Conservation (phyloP, 2,888 invertebrate genomes). For the Andrena chrysosceles region DNA sequence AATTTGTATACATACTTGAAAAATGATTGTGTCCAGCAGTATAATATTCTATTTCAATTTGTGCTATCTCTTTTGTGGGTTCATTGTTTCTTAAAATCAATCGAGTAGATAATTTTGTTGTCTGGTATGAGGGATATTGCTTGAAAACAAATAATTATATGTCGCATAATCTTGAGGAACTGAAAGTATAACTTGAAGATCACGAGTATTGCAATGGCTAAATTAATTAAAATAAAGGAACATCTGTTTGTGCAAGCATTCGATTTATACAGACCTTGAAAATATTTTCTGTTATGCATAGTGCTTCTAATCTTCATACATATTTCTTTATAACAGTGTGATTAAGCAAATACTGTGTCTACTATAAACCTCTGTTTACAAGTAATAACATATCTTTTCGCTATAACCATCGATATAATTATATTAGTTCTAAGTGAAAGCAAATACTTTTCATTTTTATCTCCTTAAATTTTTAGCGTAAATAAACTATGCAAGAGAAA, state of each 20-base stretch:
- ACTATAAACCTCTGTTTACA: slow-evolving; percentile 66
- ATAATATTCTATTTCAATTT: slow-evolving; percentile 52
- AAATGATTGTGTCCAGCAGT: slow-evolving; percentile 62
- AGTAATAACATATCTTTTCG: slow-evolving; percentile 61
- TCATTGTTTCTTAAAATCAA: slow-evolving; percentile 46
- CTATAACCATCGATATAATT: slow-evolving; percentile 60
- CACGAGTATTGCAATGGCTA: neutral
- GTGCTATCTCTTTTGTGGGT: slow-evolving; percentile 47
- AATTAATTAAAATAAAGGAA: slow-evolving; percentile 24
- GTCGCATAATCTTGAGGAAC: neutral
- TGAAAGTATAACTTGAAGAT: neutral
- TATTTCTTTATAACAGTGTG: slow-evolving; percentile 60
- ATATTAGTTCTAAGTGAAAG: slow-evolving; percentile 48
- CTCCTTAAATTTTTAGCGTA: slow-evolving; percentile 16
- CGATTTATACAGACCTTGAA: slow-evolving; percentile 37
- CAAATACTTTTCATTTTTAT: slow-evolving; percentile 37
- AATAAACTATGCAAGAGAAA: slow-evolving; percentile 36
- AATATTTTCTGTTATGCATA: slow-evolving; percentile 40
- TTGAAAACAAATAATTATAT: slow-evolving; percentile 13
- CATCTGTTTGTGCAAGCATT: slow-evolving; percentile 19
- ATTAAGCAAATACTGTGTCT: slow-evolving; percentile 63
- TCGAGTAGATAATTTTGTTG: slow-evolving; percentile 31
- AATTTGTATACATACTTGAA: slow-evolving; percentile 50
- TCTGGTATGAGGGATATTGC: neutral
- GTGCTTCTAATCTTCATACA: slow-evolving; percentile 61